A percentile compares a stretch with the other conserved stretches of the same genome.
Conservation (phyloP, 2,888 invertebrate genomes). For the Rutpela maculata region DNA sequence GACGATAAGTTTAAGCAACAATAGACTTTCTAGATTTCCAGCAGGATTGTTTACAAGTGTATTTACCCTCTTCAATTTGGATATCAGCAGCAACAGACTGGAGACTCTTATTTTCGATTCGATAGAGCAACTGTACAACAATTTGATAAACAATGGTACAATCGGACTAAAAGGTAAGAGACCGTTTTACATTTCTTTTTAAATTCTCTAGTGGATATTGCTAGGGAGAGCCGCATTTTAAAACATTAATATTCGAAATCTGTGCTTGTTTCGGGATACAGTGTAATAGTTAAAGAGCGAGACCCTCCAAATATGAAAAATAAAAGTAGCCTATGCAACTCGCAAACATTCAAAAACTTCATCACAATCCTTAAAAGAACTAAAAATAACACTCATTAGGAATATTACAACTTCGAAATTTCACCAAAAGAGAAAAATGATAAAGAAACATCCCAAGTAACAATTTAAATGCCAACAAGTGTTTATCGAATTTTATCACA, state of each 20-base stretch:
- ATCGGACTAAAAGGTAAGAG: constrained; percentile 51
- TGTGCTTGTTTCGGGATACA: not conserved
- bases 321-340: no score
- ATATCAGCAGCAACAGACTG: constrained; percentile 86
- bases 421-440: no score
- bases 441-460: no score
- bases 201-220: not conserved
- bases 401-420: no score
- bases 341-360: no score
- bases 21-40: constrained; percentile 83
- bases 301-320: no score
- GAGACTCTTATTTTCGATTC: constrained; percentile 86
- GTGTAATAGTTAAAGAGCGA: no score
- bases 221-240: not conserved
- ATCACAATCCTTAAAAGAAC: no score
- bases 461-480: no score
- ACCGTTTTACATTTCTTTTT: not conserved
- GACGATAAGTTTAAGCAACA: constrained; percentile 84
- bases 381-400: no score
- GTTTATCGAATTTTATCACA: no score
- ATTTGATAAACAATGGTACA: constrained; percentile 48
- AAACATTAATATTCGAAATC: not conserved
- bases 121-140: constrained; percentile 76
- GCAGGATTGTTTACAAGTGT: constrained; percentile 85
- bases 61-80: constrained; percentile 83